Conservation (phyloP, 2,797 vertebrate genomes). For the Myotis findleyi region DNA sequence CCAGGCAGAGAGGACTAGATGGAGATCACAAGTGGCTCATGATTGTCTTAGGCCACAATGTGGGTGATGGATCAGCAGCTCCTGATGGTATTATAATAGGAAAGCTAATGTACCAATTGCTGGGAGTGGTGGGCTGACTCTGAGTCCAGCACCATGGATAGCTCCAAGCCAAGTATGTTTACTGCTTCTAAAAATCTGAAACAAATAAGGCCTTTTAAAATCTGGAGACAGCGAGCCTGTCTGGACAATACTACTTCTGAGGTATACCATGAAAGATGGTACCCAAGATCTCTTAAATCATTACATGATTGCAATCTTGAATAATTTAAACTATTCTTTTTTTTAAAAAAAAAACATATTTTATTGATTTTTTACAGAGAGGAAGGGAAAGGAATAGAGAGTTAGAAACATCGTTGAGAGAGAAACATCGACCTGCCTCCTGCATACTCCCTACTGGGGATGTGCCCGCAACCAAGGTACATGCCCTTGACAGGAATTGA, state of each 20-base stretch:
- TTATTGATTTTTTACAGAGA: no score
- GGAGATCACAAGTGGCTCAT: not conserved
- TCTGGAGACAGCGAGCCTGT: not conserved
- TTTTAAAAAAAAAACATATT: no score
- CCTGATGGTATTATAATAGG: not conserved
- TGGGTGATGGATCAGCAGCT: not conserved
- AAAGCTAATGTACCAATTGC: not conserved
- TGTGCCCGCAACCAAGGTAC: no score
- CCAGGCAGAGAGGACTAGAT: constrained; percentile 13
- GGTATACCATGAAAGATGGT: not conserved
- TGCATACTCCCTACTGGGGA: no score
- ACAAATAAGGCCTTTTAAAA: not conserved
- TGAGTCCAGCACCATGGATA: constrained; percentile 79
- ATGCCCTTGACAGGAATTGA: no score
- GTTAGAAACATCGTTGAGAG: no score
- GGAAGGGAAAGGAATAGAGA: no score
- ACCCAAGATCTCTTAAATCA: not conserved
- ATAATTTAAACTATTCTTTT: constrained; percentile 23
- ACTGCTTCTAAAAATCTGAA: not conserved
- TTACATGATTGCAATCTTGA: constrained; percentile 18
- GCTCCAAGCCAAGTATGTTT: constrained; percentile 47
- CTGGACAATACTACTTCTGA: not conserved
- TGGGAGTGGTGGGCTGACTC: not conserved
- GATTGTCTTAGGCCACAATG: not conserved
- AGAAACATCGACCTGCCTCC: no score